Conservation (phyloP, 2,888 invertebrate genomes). For the Idaea biselata region DNA sequence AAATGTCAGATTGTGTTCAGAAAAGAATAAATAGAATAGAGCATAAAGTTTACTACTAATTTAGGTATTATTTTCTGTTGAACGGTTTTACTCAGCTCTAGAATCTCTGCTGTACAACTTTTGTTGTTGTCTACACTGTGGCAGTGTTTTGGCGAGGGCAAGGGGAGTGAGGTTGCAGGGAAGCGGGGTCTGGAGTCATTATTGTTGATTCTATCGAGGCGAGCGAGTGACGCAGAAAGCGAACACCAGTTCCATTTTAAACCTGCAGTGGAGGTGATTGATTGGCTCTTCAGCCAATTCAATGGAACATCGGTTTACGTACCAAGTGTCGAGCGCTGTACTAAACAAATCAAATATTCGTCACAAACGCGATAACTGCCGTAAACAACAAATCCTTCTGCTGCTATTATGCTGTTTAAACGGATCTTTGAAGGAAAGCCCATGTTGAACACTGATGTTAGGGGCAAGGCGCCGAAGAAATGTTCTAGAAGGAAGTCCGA, state of each 20-base stretch:
- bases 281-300: conserved; percentile 73
- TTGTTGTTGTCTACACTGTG: conserved; percentile 47
- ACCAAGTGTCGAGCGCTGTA: conserved; percentile 62
- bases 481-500: conserved; percentile 74
- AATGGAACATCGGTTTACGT: conserved; percentile 76
- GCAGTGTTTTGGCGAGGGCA: conserved; percentile 25
- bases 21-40: no score
- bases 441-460: conserved; percentile 70
- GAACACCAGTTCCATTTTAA: conserved; percentile 30
- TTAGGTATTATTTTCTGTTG: no score
- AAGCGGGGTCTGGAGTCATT: conserved; percentile 32
- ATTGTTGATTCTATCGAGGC: conserved; percentile 50
- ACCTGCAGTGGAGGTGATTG: conserved; percentile 61
- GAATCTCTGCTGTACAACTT: conserved; percentile 1
- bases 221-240: conserved; percentile 18
- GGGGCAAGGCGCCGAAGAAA: conserved; percentile 60
- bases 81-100: no score
- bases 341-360: conserved; percentile 72
- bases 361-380: conserved; percentile 68
- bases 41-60: no score
- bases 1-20: no score
- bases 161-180: conserved; percentile 20
- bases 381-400: conserved; percentile 74
- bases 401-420: conserved; percentile 80
- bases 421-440: conserved; percentile 80